Conservation (phyloP, 2,797 vertebrate genomes). For the Champsocephalus gunnari region DNA sequence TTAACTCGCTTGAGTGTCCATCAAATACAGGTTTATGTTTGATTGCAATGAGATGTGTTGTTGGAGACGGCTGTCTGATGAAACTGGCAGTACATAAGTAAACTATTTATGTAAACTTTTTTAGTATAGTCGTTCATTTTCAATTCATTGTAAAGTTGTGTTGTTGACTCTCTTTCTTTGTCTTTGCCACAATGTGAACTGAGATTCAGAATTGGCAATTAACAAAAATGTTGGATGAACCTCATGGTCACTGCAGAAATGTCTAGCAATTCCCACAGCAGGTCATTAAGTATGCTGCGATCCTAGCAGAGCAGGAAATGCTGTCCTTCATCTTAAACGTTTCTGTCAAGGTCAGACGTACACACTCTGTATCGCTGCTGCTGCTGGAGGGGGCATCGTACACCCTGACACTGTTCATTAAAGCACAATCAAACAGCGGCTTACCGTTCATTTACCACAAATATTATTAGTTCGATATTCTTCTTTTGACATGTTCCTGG, state of each 20-base stretch:
- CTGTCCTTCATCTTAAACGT: slow-evolving; percentile 52
- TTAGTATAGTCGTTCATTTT: not conserved
- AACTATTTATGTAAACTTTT: not conserved
- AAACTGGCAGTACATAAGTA: not conserved
- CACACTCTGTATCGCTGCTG: slow-evolving; percentile 15
- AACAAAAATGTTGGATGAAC: too few species aligned
- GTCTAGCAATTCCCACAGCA: slow-evolving; percentile 27
- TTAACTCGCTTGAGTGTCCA: not conserved
- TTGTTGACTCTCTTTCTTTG: not conserved
- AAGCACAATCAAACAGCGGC: not conserved
- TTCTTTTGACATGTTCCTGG: not conserved
- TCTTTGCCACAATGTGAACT: not conserved
- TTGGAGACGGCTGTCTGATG: not conserved
- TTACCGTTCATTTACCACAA: slow-evolving; percentile 2
- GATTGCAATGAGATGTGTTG: not conserved
- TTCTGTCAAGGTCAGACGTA: slow-evolving; percentile 58
- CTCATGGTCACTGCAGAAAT: not conserved
- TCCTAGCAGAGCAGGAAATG: slow-evolving; percentile 30
- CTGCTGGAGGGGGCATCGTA: not conserved
- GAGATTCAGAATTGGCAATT: too few species aligned
- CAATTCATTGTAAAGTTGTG: not conserved
- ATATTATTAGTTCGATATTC: not conserved
- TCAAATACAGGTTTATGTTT: not conserved
- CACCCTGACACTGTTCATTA: slow-evolving; percentile 24
- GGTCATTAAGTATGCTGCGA: slow-evolving; percentile 43